These are phyloP conservation scores for Polymixis flavicincta DNA, from an alignment of 2,888 invertebrate species.

Conservation along the genomic window DNA sequence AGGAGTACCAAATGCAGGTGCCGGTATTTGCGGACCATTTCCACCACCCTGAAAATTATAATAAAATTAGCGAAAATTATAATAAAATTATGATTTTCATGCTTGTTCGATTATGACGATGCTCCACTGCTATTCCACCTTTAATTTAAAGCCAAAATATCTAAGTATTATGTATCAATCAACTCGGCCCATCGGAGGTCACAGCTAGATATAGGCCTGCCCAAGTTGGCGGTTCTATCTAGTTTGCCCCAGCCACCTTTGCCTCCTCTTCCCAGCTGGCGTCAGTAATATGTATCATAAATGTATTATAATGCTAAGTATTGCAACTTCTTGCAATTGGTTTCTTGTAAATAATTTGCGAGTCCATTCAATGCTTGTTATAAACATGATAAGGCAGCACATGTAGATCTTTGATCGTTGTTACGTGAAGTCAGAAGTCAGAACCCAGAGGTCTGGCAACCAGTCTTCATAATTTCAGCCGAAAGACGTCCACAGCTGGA, in stretches of 20 bases:
- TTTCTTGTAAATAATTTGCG: no score
- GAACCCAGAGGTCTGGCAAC: background rate
- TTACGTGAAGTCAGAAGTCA: background rate
- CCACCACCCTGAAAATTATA: conserved; percentile 73
- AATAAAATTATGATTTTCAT: background rate
- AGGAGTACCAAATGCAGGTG: conserved; percentile 79
- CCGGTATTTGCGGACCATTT: conserved; percentile 71
- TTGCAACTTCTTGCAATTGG: no score
- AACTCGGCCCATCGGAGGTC: no score
- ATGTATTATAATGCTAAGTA: background rate
- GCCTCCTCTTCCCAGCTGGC: no score
- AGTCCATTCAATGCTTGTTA: no score
- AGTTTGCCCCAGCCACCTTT: no score
- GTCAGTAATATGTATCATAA: no score
- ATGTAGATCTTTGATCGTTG: background rate
- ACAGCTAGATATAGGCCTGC: no score
- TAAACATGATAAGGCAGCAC: no score
- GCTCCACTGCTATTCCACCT: background rate
- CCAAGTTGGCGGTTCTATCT: no score
- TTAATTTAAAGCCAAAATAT: background rate
- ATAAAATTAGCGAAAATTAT: conserved; percentile 43
- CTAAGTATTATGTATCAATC: background rate
- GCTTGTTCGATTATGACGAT: background rate
- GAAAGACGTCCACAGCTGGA: no score
- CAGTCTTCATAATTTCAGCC: background rate